These are phyloP conservation scores for Rhegmatorhina hoffmannsi DNA, from an alignment of 2,113 vertebrate species.

Conservation along the genomic window DNA sequence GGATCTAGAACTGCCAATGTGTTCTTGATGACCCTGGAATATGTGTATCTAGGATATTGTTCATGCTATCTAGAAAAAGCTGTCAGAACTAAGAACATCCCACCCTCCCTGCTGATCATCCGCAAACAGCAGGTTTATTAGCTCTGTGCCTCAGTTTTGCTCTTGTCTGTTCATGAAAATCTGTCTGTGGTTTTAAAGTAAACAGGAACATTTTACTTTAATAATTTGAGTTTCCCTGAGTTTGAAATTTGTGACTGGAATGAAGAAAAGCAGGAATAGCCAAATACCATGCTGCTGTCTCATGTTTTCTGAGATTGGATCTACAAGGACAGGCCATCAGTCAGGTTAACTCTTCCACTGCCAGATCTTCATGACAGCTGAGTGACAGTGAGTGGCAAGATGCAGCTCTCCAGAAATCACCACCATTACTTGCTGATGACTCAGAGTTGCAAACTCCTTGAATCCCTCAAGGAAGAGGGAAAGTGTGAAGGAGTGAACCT, in stretches of 20 bases:
- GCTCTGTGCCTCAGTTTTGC: background rate
- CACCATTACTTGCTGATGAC: background rate
- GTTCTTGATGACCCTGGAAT: background rate
- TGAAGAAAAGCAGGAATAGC: slow-evolving; percentile 16
- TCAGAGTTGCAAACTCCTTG: background rate
- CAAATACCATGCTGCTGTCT: background rate
- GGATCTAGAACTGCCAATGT: background rate
- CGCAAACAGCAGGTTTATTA: background rate
- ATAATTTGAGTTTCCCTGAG: background rate
- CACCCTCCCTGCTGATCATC: background rate
- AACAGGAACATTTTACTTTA: background rate
- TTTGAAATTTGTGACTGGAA: background rate
- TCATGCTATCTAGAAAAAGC: background rate
- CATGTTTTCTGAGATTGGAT: background rate
- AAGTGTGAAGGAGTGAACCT: background rate
- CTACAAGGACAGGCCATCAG: background rate
- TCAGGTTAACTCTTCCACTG: background rate
- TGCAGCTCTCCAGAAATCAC: background rate
- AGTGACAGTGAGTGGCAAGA: background rate
- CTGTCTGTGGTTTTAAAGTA: background rate
- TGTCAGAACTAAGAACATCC: background rate
- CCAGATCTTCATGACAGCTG: background rate
- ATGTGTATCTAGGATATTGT: background rate
- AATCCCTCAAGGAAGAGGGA: background rate
- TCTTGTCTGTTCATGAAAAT: background rate